phyloP scores from a whole-genome alignment of 2,888 invertebrate species.

The Melanchra persicariae region DNA sequence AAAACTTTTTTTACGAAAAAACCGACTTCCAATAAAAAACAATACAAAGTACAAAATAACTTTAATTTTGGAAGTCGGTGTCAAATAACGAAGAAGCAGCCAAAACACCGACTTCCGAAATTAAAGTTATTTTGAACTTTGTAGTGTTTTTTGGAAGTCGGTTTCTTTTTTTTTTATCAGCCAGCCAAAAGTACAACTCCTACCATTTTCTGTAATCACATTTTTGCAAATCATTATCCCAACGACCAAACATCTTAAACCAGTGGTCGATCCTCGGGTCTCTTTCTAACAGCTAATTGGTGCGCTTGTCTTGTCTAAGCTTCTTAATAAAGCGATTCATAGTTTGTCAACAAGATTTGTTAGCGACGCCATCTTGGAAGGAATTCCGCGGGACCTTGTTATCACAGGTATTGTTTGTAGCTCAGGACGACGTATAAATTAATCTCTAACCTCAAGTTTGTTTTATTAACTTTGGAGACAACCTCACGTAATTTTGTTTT shows the following conservation, averaged over 20 bases:
- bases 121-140: no score
- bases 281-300: conserved; percentile 41
- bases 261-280: background rate
- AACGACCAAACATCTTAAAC: background rate
- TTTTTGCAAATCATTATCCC: background rate
- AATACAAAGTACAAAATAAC: no score
- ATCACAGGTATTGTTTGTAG: conserved; percentile 47
- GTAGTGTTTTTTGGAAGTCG: no score
- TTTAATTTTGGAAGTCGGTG: no score
- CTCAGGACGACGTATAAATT: conserved; percentile 40
- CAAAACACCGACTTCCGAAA: no score
- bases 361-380: conserved; percentile 18
- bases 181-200: no score
- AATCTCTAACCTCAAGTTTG: conserved; percentile 40
- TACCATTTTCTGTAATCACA: background rate
- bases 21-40: no score
- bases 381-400: conserved; percentile 49
- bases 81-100: no score
- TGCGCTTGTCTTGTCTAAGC: conserved; percentile 51
- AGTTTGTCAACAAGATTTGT: conserved; percentile 59
- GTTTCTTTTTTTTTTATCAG: no score
- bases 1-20: no score
- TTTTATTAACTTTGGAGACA: conserved; percentile 43
- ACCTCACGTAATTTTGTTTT: conserved; percentile 36
- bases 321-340: conserved; percentile 56